phyloP scores from a whole-genome alignment of 2,797 vertebrate species.

The Hippoglossus hippoglossus region DNA sequence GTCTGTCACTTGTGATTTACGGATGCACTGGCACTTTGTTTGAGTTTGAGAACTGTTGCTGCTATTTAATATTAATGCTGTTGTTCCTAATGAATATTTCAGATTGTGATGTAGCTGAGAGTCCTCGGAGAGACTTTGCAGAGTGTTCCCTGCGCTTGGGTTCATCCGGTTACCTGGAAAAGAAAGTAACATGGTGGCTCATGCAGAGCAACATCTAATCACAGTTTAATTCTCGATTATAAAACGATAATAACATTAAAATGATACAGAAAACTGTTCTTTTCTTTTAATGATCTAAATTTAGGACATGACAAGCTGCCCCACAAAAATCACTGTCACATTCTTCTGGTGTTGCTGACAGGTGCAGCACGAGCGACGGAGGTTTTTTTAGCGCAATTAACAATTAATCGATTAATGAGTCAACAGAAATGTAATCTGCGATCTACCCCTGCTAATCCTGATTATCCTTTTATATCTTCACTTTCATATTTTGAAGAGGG shows the following conservation, averaged over 20 bases:
- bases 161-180: conserved; percentile 17
- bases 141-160: conserved; percentile 2
- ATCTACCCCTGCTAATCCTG: background rate
- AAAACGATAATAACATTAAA: background rate
- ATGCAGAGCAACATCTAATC: no score
- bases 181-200: background rate
- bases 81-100: conserved; percentile 30
- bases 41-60: conserved; percentile 15
- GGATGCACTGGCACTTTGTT: conserved; percentile 17
- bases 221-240: background rate
- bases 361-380: no score
- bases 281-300: no score
- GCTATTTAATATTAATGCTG: conserved; percentile 42
- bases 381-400: background rate
- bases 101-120: conserved; percentile 6
- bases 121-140: background rate
- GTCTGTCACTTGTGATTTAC: conserved; percentile 45
- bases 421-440: background rate
- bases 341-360: no score
- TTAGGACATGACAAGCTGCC: no score
- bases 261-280: background rate
- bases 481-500: background rate
- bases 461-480: background rate
- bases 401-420: background rate
- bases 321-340: no score